Evolutionary conservation across 2,888 invertebrate species (phyloP).

Genomic region (Hemithea aestivaria): DNA sequence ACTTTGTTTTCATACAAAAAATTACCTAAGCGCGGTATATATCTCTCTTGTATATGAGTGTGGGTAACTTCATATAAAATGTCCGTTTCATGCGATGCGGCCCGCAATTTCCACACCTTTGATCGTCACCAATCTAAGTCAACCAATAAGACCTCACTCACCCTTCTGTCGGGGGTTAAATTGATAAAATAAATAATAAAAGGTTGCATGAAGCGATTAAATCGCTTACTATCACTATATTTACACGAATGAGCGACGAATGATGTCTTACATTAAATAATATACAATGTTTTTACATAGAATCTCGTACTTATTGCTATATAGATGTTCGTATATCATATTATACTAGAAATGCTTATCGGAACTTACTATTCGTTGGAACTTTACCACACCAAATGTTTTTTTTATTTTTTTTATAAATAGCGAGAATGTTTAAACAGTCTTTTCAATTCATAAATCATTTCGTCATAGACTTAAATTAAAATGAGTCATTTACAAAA

Average conservation of each 20-base stretch:
- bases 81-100: too few relatives aligned
- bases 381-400: too few relatives aligned
- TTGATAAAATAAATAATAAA: constrained; percentile 54
- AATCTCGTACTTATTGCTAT: constrained; percentile 50
- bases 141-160: too few relatives aligned
- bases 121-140: too few relatives aligned
- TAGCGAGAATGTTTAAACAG: not conserved
- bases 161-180: too few relatives aligned
- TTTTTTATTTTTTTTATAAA: not conserved
- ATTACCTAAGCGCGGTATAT: too few relatives aligned
- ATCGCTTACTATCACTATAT: constrained; percentile 63
- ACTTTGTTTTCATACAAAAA: too few relatives aligned
- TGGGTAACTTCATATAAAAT: too few relatives aligned
- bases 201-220: constrained; percentile 41
- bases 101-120: too few relatives aligned
- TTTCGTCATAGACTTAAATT: too few relatives aligned
- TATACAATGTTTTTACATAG: constrained; percentile 49
- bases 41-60: too few relatives aligned
- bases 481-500: too few relatives aligned
- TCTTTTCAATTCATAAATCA: constrained; percentile 1
- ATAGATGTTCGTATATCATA: constrained; percentile 38
- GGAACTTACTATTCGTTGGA: constrained; percentile 33
- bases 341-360: constrained; percentile 43
- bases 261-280: constrained; percentile 34
- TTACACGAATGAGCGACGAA: constrained; percentile 58